Base-by-base conservation (phyloP, 1,140 invertebrate species). In the Bacillus rossius region DNA sequence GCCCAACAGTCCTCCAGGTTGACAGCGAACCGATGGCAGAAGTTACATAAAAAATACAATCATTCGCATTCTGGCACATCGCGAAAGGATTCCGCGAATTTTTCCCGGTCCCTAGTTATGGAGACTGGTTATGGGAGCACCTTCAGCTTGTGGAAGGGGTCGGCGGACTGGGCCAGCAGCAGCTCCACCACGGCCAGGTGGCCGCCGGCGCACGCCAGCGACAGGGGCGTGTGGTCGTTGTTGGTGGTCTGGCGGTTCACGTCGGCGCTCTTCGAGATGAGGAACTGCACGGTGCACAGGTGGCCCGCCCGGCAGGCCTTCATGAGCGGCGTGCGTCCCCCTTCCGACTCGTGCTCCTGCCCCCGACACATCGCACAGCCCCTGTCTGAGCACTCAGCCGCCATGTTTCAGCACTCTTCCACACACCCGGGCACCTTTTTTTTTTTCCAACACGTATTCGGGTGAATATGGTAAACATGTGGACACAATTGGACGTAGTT, bases 231-330 rank as follows among this genome's bases (percentile, higher is more conserved):
- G 72, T 99, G 98, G 73, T 98, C 91, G 73, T 99, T 99, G 68
- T 96, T 98, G 61, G 94, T 94, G 47, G 97, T 98, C 79, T 94
- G 87, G 61, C 90, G 86, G 67, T 90, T 89, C 14, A 99, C 93
- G 75, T 98, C 92, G 16, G 94, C 96, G 59, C 91, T 89, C 79
- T 94, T 93, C 40, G 88, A 86, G 56, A 99, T 86, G 47, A 99
- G 84, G 74, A 98, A 94, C 77, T 97, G 92, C 47, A 99, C 97
- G 47, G 96, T 97, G 71, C 92, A 94, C n/a, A 95, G 78, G 76
- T 99, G 96, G n/a, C 96, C 96, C 51, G 96, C 96, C 70, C 97
- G 87, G 62, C 94, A 94, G n/a, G 97, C 95, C 76, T 99, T 92
- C 97, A 99, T 99, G 59, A 99, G 75, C 25, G 97, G 96, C 29